Base-by-base conservation (phyloP, 2,113 vertebrate genomes). In the Meriones unguiculatus region DNA sequence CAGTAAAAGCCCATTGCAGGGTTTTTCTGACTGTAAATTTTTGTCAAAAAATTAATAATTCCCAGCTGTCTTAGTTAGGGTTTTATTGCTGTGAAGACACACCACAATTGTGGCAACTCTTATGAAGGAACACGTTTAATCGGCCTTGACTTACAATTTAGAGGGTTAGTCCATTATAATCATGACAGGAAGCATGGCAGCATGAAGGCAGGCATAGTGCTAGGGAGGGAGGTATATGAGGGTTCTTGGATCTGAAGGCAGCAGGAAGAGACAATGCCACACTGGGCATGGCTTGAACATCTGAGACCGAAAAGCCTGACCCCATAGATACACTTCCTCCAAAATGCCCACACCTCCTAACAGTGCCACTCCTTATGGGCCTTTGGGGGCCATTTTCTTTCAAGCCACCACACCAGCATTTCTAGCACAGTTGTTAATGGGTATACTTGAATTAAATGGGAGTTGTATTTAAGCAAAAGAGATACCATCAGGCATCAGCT, bases 361-460 rank as follows among this genome's bases (percentile, higher is more conserved):
- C 11, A 41, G n/a, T 41, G n/a, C 72, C 20, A 41, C 18, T 41
- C n/a, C 72, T 9, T 22, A 75, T 24, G n/a, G n/a, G 72, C 72
- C 72, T 75, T 41, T 24, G 18, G 24, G 72, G n/a, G 14, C n/a
- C 72, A 24, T 75, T 38, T 41, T 12, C n/a, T 75, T 24, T 75
- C 72, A 75, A 41, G 41, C n/a, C n/a, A 35, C 13, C 30, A 22
- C 18, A 22, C 67, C 35, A 88, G 70, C 22, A 92, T 86, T 90
- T 96, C 84, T 89, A 96, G 46, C 64, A 67, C 69, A 67, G 59
- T 80, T 94, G 54, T 46, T 77, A 95, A 89, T 87, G 75, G n/a
- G 17, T 87, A 10, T 10, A 9, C 59, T 90, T 46, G 89, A 86
- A 92, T 32, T 52, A 85, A 64, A 25, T 65, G 62, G 84, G 8